Conservation (phyloP, 2,888 invertebrate genomes). For the Ectropis crepuscularia region DNA sequence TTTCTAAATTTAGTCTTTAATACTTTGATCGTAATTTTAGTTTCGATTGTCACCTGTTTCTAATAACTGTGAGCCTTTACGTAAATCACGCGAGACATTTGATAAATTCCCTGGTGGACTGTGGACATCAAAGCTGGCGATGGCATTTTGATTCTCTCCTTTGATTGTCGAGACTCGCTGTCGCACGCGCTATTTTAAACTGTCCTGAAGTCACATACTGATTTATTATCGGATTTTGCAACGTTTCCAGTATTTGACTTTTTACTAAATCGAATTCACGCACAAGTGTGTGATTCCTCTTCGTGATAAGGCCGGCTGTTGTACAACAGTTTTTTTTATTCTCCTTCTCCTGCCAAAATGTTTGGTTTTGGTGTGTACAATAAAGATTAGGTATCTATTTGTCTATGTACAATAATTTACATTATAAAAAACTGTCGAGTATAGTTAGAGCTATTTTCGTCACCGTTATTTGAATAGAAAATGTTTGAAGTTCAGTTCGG, state of each 20-base stretch:
- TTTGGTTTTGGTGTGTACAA: no score
- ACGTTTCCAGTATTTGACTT: conserved; percentile 11
- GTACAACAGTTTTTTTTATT: no score
- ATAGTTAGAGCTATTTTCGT: no score
- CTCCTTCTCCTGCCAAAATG: no score
- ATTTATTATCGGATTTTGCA: conserved; percentile 26
- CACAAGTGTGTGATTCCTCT: no score
- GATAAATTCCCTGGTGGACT: conserved; percentile 57
- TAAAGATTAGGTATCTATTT: no score
- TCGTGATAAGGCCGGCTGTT: no score
- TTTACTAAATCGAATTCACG: neutral
- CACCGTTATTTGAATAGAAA: no score
- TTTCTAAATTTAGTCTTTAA: no score
- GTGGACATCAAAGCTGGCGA: conserved; percentile 72
- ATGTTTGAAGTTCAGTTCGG: no score
- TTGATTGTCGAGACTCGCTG: conserved; percentile 67
- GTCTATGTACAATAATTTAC: no score
- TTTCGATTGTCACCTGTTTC: neutral
- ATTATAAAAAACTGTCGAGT: no score
- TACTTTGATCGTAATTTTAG: neutral
- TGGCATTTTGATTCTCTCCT: conserved; percentile 73
- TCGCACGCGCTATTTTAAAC: conserved; percentile 67
- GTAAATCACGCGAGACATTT: conserved; percentile 57
- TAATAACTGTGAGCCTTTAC: conserved; percentile 38
- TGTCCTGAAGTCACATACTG: conserved; percentile 38